A percentile compares a stretch with the other conserved stretches of the same genome.
Evolutionary conservation across 2,888 invertebrate genomes (phyloP).

Genomic region (Heliothis peltigera): DNA sequence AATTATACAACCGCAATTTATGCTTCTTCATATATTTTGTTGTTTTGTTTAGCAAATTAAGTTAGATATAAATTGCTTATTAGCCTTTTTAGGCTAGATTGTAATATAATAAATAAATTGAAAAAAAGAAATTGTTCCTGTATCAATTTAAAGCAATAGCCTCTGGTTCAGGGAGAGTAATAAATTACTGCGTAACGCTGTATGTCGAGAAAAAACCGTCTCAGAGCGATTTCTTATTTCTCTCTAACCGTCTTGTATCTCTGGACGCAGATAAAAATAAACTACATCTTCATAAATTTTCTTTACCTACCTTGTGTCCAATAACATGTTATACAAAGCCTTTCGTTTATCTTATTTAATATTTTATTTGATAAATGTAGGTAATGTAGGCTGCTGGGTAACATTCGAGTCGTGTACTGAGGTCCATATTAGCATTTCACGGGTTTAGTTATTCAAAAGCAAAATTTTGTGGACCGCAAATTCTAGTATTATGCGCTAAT

Average conservation of each 20-base stretch:
- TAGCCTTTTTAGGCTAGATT: no score
- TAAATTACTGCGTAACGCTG: constrained; percentile 23
- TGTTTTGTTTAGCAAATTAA: no score
- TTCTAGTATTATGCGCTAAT: constrained; percentile 22
- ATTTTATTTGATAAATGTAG: constrained; percentile 56
- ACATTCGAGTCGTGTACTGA: constrained; percentile 30
- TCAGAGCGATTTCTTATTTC: constrained; percentile 24
- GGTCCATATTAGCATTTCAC: constrained; percentile 34
- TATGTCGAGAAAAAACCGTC: constrained; percentile 17
- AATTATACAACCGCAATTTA: background rate
- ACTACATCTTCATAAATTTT: constrained; percentile 47
- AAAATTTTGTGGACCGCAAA: constrained; percentile 10
- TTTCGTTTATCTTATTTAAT: constrained; percentile 53
- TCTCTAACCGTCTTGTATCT: constrained; percentile 18
- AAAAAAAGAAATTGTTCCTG: no score
- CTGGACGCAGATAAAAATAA: constrained; percentile 43
- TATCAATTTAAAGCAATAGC: background rate
- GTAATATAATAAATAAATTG: no score
- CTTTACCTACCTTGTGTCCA: constrained; percentile 40
- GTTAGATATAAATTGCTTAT: no score
- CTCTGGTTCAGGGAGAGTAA: constrained; percentile 1
- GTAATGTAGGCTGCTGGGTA: constrained; percentile 36
- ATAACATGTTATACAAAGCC: constrained; percentile 43
- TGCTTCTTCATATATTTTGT: no score
- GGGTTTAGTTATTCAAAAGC: constrained; percentile 33